phyloP scores from a whole-genome alignment of 2,113 vertebrate species.

The Thoracochromis brauschi region DNA sequence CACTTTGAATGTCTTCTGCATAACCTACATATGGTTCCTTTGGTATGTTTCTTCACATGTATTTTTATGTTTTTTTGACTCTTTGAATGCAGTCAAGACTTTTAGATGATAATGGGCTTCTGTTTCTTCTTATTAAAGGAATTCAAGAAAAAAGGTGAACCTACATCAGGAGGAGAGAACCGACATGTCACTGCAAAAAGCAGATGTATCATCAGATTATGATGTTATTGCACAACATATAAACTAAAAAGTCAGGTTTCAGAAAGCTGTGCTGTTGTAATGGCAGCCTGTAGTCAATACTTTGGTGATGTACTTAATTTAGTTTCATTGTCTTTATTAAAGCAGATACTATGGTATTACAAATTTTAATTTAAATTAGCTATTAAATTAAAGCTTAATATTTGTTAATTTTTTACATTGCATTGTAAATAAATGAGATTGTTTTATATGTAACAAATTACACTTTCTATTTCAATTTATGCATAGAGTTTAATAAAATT shows the following conservation, averaged over 20 bases:
- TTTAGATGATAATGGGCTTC: rapidly evolving
- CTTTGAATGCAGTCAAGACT: rapidly evolving
- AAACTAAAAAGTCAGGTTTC: rapidly evolving
- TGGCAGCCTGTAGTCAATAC: rapidly evolving
- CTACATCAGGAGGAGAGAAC: not conserved
- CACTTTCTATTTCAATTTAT: not conserved
- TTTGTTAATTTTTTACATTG: not conserved
- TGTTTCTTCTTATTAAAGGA: rapidly evolving
- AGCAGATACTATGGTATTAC: not conserved
- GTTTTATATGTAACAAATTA: rapidly evolving
- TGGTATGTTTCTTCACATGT: not conserved
- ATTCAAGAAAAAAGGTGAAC: not conserved
- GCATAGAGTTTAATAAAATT: not conserved
- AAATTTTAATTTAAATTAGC: not conserved
- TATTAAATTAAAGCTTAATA: rapidly evolving
- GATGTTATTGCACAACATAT: not conserved
- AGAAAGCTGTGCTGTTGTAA: no score
- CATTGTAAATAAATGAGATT: not conserved
- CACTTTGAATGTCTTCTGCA: not conserved
- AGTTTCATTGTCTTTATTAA: rapidly evolving
- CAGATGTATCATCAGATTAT: rapidly evolving
- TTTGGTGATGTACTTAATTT: rapidly evolving
- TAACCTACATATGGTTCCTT: rapidly evolving
- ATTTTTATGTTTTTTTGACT: not conserved
- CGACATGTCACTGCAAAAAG: not conserved